Base-by-base conservation (phyloP, 2,113 vertebrate genomes). In the Hippocampus zosterae region DNA sequence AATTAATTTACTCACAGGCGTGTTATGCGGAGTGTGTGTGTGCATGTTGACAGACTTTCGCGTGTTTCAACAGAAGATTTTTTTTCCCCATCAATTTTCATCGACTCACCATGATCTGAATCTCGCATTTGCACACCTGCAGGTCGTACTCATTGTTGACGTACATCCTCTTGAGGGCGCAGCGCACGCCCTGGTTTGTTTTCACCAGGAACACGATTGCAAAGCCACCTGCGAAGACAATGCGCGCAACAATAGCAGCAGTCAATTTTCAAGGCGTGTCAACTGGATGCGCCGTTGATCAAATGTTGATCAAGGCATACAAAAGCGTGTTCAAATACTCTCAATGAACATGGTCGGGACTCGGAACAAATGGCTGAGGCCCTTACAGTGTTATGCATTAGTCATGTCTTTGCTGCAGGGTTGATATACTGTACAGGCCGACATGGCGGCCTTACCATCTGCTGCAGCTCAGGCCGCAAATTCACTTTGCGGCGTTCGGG, bases 161-260 rank as follows among this genome's bases (percentile, higher is more conserved):
- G 0, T 98, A 99, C 97, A 99, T 98, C 83, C 97, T 92, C 91
- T 99, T 99, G 83, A 99, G 93, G 79, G 97, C 97, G 79, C 96
- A 96, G 18, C 96, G 96, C 83, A 96, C 87, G 18, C 96, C 95
- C 75, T 95, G 97, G 85, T 93, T 94, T 11, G 95, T 97, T 82
- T 93, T 93, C 75, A 98, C 96, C 5, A 99, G 94, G 81, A 99
- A 98, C 72, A 99, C 97, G 0, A 99, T 95, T 0, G 97, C 97
- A 84, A 99, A 98, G 59, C 97, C 97, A 76, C 97, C 96, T 99
- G 80, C 15, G 59, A 61, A 62, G 59, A 63, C 27, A 55, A 55
- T 19, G 52, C 27, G 37, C 25, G 23, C 8, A 33, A 67, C 15
- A 29, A 53, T 4, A 66, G 2, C n/a, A 4, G 9, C 8, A 16